Evolutionary conservation across 2,113 vertebrate genomes (phyloP).

Genomic region (Poicephalus gulielmi): DNA sequence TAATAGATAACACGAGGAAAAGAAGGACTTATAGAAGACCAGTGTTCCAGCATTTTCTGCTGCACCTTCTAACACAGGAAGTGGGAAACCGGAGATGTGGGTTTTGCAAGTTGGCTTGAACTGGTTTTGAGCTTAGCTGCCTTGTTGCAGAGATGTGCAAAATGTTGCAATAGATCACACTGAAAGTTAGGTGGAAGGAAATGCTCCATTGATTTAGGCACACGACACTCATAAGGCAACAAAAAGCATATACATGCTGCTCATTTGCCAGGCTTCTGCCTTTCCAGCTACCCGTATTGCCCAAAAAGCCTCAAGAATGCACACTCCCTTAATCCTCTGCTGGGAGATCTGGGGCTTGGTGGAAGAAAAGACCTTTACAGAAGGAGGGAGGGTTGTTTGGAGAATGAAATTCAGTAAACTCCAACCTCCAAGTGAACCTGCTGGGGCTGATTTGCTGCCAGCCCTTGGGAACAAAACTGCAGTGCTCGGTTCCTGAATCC

Average conservation of each 20-base stretch:
- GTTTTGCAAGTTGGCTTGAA: not conserved
- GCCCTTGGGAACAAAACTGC: constrained; percentile 45
- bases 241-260: not conserved
- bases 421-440: constrained; percentile 58
- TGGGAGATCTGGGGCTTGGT: not conserved
- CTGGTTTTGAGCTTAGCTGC: not conserved
- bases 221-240: not conserved
- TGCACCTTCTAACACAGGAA: not conserved
- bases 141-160: not conserved
- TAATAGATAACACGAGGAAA: not conserved
- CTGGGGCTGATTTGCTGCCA: constrained; percentile 52
- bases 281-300: not conserved
- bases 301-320: constrained; percentile 25
- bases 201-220: not conserved
- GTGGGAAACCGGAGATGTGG: not conserved
- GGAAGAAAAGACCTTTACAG: constrained; percentile 26
- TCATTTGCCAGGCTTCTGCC: not conserved
- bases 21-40: not conserved
- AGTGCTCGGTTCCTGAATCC: constrained; percentile 36
- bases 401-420: constrained; percentile 52
- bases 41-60: not conserved
- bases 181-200: constrained; percentile 7
- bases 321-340: constrained; percentile 31
- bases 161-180: not conserved
- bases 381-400: constrained; percentile 28